Evolutionary conservation across 2,113 vertebrate genomes (phyloP).

Genomic region (Tursiops truncatus): DNA sequence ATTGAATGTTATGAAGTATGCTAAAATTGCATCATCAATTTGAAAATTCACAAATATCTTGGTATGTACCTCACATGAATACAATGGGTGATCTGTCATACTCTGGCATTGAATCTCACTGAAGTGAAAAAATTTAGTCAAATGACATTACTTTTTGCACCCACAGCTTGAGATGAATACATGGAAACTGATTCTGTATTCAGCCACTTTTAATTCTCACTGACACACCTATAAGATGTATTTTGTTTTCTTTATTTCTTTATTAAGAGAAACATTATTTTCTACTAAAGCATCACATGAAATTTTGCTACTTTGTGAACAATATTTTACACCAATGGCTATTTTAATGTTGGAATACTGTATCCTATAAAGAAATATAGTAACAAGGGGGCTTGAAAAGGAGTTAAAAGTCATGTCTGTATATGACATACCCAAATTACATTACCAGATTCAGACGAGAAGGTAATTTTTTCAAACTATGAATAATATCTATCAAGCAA

Average conservation of each 20-base stretch:
- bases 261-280: not conserved
- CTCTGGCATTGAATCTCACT: not conserved
- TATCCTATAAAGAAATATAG: conserved; percentile 3
- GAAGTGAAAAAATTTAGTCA: not conserved
- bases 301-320: not conserved
- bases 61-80: not conserved
- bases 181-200: not conserved
- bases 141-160: not conserved
- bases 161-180: not conserved
- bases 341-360: conserved; percentile 38
- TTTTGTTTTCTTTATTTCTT: conserved; percentile 22
- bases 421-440: not conserved
- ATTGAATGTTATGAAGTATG: not conserved
- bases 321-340: not conserved
- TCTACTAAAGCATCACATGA: not conserved
- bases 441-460: not conserved
- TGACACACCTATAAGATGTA: not conserved
- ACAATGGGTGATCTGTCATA: not conserved
- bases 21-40: not conserved
- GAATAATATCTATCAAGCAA: not conserved
- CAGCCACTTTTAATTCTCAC: not conserved
- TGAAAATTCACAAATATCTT: not conserved
- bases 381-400: not conserved
- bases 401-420: not conserved
- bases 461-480: not conserved